Evolutionary conservation across 2,113 vertebrate genomes (phyloP), one percentile per base, ranked within the genome.

Genomic region (Pluvianellus socialis): DNA sequence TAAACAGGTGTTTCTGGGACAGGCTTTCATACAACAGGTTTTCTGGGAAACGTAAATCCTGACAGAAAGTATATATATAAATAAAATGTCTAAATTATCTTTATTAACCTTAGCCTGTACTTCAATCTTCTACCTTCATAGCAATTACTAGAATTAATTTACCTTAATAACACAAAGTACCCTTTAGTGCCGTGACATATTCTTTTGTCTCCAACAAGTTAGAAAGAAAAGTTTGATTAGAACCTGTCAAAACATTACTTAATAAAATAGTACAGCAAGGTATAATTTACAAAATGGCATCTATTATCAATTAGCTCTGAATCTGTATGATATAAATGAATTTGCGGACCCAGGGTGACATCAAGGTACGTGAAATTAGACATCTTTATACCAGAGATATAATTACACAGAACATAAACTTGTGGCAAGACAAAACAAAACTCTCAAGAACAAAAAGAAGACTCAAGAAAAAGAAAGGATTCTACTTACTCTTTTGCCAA

Each of bases 81-180:
- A 90, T 74, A 86, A 86, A 91, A 95, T 40, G 40, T 42, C 83
- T 79, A 81, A 91, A 94, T 91, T 72, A 68, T 87, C 56, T 94
- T 91, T 76, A 87, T 93, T 95, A 95, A 75, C 56, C 80, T 94
- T 61, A 91, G 50, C 24, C 70, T 84, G 45, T 94, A 85, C 70
- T 92, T 92, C 86, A 89, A 30, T 85, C 66, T 96, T 92, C 62
- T 85, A 70, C 72, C 49, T 92, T 87, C 71, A 79, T 7, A 81
- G 62, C 42, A 94, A 96, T 94, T 95, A 92, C 58, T 62, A 73
- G 89, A 94, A 96, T 87, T 92, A 90, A 92, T 95, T 96, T 95
- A 72, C 56, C 76, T 79, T 94, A 94, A 86, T 93, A 88, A 88
- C 40, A 84, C 49, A 61, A 84, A 89, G 91, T 84, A 95, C 91